A percentile compares a stretch with the other conserved stretches of the same genome.
These are phyloP conservation scores for Andrena cerasifolii DNA, from an alignment of 1,140 invertebrate genomes.

Conservation along the genomic window DNA sequence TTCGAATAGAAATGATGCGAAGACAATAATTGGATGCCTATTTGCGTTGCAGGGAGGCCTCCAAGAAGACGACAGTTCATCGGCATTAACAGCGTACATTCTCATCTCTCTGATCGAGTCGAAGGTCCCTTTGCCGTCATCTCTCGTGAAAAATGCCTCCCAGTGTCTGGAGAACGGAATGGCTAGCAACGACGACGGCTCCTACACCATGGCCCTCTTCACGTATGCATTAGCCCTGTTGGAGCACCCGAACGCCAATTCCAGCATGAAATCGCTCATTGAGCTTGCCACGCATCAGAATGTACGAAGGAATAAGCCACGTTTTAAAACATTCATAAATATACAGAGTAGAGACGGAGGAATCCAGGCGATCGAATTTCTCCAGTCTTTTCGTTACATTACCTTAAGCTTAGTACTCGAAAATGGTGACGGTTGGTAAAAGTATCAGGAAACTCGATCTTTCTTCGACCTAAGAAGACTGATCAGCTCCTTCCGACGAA, in stretches of 20 bases:
- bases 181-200: conserved; percentile 62
- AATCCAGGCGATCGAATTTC: neutral
- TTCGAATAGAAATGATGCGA: too few relatives aligned
- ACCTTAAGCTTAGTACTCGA: too few relatives aligned
- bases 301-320: conserved; percentile 53
- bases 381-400: too few relatives aligned
- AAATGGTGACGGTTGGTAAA: too few relatives aligned
- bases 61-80: conserved; percentile 84
- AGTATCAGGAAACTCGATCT: neutral
- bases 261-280: conserved; percentile 71
- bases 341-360: too few relatives aligned
- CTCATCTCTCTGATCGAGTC: conserved; percentile 86
- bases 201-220: conserved; percentile 84
- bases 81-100: conserved; percentile 87
- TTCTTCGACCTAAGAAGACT: too few relatives aligned
- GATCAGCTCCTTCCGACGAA: too few relatives aligned
- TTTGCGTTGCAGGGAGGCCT: conserved; percentile 84
- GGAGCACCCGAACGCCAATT: conserved; percentile 75
- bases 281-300: conserved; percentile 72
- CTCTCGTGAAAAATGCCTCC: conserved; percentile 82
- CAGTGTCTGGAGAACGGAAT: conserved; percentile 83
- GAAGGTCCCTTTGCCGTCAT: conserved; percentile 76
- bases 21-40: neutral
- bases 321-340: neutral
- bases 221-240: conserved; percentile 86